phyloP scores from a whole-genome alignment of 2,113 vertebrate species.

The Motacilla tschutschensis region DNA sequence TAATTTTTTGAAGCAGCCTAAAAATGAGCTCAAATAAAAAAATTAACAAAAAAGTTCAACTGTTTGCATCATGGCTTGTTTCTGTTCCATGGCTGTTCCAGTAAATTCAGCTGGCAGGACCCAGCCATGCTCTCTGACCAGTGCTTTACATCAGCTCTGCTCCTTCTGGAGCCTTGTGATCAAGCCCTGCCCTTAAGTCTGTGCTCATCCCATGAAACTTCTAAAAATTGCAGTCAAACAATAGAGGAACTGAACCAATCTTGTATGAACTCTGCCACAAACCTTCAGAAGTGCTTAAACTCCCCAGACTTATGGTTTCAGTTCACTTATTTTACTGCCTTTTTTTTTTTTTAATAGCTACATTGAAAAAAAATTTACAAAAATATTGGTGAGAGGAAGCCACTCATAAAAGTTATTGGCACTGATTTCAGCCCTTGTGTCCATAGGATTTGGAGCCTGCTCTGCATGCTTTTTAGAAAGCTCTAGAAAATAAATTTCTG shows the following conservation, averaged over 20 bases:
- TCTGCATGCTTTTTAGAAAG: not conserved
- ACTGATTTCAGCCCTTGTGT: not conserved
- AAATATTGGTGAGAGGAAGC: not conserved
- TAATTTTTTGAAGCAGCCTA: not conserved
- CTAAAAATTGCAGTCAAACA: not conserved
- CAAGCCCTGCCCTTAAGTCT: not conserved
- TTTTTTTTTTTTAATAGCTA: not conserved
- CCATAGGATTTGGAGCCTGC: not conserved
- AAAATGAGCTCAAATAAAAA: not conserved
- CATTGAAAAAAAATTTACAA: not conserved
- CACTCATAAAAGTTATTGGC: not conserved
- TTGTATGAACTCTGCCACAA: not conserved
- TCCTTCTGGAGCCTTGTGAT: not conserved
- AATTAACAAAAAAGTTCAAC: not conserved
- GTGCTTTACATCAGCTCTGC: not conserved
- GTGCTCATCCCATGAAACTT: not conserved
- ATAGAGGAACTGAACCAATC: not conserved
- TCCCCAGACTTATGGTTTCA: not conserved
- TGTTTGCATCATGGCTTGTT: constrained; percentile 36
- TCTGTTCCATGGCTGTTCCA: not conserved
- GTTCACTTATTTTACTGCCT: not conserved
- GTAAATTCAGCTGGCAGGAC: constrained; percentile 11
- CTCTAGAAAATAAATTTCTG: not conserved
- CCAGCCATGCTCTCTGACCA: not conserved
- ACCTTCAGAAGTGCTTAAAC: not conserved